phyloP scores from a whole-genome alignment of 2,797 vertebrate species.

The Aselliscus stoliczkanus region DNA sequence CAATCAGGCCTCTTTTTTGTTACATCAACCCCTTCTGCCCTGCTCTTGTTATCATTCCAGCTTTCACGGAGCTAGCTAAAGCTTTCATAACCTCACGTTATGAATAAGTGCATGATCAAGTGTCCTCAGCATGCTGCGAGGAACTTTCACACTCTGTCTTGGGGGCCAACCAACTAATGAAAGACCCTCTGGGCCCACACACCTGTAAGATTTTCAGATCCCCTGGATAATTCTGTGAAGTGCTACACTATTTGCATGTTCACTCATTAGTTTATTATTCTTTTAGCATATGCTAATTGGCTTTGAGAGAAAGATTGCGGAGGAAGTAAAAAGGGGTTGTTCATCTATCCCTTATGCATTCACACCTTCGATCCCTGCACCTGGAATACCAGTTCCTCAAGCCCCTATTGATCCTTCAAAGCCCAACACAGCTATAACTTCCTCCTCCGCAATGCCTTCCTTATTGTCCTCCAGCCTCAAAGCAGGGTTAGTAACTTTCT shows the following conservation, averaged over 20 bases:
- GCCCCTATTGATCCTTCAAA: neutral
- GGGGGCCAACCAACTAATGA: neutral
- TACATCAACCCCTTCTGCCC: neutral
- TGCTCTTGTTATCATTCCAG: neutral
- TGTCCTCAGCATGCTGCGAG: neutral
- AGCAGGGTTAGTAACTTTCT: neutral
- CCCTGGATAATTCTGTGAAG: neutral
- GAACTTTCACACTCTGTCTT: neutral
- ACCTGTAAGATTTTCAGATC: neutral
- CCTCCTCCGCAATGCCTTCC: neutral
- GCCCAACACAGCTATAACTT: neutral
- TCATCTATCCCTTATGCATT: neutral
- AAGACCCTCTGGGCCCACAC: neutral
- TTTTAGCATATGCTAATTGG: neutral
- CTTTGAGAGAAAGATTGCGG: neutral
- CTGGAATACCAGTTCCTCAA: neutral
- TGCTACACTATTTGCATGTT: neutral
- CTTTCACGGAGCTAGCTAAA: neutral
- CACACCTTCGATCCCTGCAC: neutral
- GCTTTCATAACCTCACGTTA: neutral
- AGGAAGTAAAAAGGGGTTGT: neutral
- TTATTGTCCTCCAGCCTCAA: neutral
- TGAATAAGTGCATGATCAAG: neutral
- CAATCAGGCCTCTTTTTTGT: neutral
- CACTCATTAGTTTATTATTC: neutral